A percentile compares a stretch with the other conserved stretches of the same genome.
phyloP scores from a whole-genome alignment of 2,797 vertebrate species.

The Spinus pinus region DNA sequence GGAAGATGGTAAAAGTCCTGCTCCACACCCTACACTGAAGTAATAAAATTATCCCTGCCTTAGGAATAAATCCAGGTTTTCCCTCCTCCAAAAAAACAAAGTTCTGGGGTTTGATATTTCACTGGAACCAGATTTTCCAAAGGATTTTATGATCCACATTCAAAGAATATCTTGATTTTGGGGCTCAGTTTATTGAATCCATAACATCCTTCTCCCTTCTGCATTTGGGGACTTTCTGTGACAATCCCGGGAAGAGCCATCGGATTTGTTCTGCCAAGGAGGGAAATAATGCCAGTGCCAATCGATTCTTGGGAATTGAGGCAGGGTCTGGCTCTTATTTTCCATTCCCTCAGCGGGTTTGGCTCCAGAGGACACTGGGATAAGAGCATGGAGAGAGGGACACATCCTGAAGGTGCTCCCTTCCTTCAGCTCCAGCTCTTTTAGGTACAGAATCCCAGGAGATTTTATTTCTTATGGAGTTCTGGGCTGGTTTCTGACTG shows the following conservation, averaged over 20 bases:
- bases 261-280: neutral
- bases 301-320: neutral
- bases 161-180: neutral
- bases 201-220: neutral
- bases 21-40: neutral
- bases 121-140: neutral
- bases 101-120: neutral
- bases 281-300: neutral
- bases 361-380: neutral
- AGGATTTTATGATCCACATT: neutral
- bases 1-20: neutral
- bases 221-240: neutral
- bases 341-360: neutral
- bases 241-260: neutral
- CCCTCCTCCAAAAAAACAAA: fast-evolving
- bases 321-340: neutral
- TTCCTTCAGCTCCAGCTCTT: neutral
- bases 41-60: neutral
- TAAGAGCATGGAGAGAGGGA: neutral
- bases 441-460: neutral
- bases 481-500: neutral
- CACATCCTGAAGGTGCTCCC: neutral
- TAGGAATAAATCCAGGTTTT: neutral
- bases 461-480: neutral
- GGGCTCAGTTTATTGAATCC: neutral